These are phyloP conservation scores for Eupleurogrammus muticus DNA, from an alignment of 2,797 vertebrate genomes.

Conservation along the genomic window DNA sequence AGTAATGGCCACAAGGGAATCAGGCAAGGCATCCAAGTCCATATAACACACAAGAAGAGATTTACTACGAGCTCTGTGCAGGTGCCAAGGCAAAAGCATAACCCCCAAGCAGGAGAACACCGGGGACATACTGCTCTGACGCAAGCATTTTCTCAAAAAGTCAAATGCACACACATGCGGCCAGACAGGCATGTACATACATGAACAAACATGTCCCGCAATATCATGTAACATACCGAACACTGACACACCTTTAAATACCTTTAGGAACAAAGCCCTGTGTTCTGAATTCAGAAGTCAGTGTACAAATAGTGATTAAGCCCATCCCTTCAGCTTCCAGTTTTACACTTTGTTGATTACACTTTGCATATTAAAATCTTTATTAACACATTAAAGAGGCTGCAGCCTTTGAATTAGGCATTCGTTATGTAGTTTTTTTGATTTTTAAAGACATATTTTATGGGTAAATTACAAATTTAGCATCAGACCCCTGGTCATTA, in stretches of 20 bases:
- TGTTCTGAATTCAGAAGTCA: not conserved
- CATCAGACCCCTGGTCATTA: constrained; percentile 26
- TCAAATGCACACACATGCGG: not conserved
- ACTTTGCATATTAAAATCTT: constrained; percentile 1
- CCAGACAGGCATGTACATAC: not conserved
- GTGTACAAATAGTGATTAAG: not conserved
- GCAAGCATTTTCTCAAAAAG: constrained; percentile 9
- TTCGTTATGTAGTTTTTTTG: not conserved
- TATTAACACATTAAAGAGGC: not conserved
- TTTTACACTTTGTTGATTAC: constrained; percentile 8
- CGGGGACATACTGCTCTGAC: constrained; percentile 2
- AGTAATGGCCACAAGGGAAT: constrained; percentile 52
- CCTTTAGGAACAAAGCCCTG: no score
- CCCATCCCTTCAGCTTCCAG: constrained; percentile 7
- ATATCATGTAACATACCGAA: not conserved
- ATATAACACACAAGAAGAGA: constrained; percentile 48
- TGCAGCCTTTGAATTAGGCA: constrained; percentile 13
- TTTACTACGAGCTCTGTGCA: constrained; percentile 45
- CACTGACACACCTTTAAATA: not conserved
- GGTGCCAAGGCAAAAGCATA: constrained; percentile 37
- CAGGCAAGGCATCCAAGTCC: constrained; percentile 37
- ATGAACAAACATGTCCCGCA: not conserved
- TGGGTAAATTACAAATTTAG: constrained; percentile 10
- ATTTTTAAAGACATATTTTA: not conserved
- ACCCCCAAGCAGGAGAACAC: constrained; percentile 21